A percentile compares a stretch with the other conserved stretches of the same genome.
Conservation (phyloP, 2,888 invertebrate species). For the Scelioninae gen. 1 region DNA sequence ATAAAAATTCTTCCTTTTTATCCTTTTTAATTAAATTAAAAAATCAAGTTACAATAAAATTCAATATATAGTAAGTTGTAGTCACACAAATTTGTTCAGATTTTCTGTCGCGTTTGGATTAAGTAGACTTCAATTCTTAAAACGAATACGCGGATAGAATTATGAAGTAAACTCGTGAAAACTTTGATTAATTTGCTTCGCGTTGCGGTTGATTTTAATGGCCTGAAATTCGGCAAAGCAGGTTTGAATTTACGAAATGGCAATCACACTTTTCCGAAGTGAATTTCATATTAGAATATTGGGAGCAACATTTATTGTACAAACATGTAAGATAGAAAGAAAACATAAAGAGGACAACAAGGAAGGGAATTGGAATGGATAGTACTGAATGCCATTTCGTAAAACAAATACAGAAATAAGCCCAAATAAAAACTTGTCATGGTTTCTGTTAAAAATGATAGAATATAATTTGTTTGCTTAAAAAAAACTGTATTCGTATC, state of each 20-base stretch:
- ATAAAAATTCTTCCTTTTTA: not conserved
- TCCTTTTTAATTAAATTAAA: not conserved
- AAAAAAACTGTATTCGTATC: not conserved
- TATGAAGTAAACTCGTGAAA: slow-evolving; percentile 18
- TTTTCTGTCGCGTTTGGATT: slow-evolving; percentile 47
- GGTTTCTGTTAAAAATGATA: not conserved
- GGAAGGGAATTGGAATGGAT: not conserved
- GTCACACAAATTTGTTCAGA: not conserved
- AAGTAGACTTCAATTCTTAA: slow-evolving; percentile 7
- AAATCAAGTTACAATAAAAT: not conserved
- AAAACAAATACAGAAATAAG: not conserved
- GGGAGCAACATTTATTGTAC: too few relatives aligned
- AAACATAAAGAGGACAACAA: not conserved
- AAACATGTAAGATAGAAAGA: not conserved
- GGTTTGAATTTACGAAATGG: slow-evolving; percentile 28
- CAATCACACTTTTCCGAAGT: slow-evolving; percentile 13
- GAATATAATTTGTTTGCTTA: not conserved
- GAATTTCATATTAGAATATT: too few relatives aligned
- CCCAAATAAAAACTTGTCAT: not conserved
- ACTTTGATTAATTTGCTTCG: slow-evolving; percentile 10
- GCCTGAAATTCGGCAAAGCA: slow-evolving; percentile 42
- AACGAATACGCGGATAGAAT: slow-evolving; percentile 23
- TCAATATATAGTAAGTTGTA: not conserved
- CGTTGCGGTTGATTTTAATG: slow-evolving; percentile 33
- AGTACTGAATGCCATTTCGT: slow-evolving; percentile 3